phyloP scores from a whole-genome alignment of 92 coral and sea anemone genomes.

The Actinernus sp. region DNA sequence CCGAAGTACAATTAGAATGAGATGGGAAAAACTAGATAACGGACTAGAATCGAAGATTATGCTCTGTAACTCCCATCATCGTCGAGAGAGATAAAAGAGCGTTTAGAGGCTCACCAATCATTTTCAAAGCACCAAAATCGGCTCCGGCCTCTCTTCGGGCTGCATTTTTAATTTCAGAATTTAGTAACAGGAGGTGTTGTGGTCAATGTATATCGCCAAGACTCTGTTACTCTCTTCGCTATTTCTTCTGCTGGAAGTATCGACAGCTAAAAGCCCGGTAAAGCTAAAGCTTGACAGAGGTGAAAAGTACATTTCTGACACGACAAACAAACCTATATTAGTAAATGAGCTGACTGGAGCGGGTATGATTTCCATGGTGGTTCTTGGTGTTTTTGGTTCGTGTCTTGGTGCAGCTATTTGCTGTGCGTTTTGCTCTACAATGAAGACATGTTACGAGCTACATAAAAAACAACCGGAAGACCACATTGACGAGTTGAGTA shows the following conservation, averaged over 20 bases:
- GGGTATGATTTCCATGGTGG: constrained; percentile 35
- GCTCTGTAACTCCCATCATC: too few relatives aligned
- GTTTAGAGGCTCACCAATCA: too few relatives aligned
- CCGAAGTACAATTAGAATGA: too few relatives aligned
- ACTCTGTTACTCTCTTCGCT: background rate
- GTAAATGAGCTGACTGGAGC: background rate
- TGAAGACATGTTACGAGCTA: constrained; percentile 36
- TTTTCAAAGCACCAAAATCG: too few relatives aligned
- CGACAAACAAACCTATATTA: background rate
- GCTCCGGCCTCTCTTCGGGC: too few relatives aligned
- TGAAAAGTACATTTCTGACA: too few relatives aligned
- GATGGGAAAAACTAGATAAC: too few relatives aligned
- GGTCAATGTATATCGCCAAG: too few relatives aligned
- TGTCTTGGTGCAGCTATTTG: constrained; percentile 30
- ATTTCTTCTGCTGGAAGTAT: background rate
- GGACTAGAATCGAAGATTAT: too few relatives aligned
- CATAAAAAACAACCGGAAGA: constrained; percentile 8
- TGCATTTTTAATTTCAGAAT: too few relatives aligned
- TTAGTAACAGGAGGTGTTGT: too few relatives aligned
- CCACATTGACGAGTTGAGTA: background rate
- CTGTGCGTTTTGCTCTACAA: constrained; percentile 23
- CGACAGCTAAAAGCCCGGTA: background rate
- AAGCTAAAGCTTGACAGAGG: background rate
- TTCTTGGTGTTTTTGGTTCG: constrained; percentile 41
- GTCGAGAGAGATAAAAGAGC: too few relatives aligned